Evolutionary conservation across 2,797 vertebrate species (phyloP).

Genomic region (Silurus lanzhouensis): DNA sequence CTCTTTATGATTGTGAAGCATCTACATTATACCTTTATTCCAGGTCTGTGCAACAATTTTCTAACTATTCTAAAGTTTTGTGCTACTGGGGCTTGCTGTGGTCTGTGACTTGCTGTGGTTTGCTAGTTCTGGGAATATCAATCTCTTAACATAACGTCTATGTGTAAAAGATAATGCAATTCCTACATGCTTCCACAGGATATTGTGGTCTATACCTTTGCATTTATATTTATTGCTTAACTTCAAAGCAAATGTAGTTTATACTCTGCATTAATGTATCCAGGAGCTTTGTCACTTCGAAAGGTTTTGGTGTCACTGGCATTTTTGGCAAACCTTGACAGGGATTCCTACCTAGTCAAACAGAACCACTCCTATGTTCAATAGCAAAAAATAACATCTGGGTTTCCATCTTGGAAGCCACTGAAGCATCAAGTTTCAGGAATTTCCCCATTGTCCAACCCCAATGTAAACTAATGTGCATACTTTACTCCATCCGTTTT

Average conservation of each 20-base stretch:
- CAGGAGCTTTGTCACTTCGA: not conserved
- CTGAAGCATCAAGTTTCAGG: slow-evolving; percentile 11
- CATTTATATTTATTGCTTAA: not conserved
- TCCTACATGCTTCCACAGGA: not conserved
- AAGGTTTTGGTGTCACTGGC: not conserved
- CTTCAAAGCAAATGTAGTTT: not conserved
- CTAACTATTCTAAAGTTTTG: not conserved
- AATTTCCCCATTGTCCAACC: slow-evolving; percentile 19
- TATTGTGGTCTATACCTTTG: not conserved
- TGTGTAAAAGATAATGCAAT: not conserved
- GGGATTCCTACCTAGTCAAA: not conserved
- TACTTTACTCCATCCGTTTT: not conserved
- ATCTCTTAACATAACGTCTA: not conserved
- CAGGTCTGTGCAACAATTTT: not conserved
- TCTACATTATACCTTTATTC: not conserved
- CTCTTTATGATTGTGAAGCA: not conserved
- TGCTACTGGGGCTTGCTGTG: not conserved
- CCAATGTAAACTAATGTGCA: not conserved
- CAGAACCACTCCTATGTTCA: not conserved
- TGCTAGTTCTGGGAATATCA: not conserved
- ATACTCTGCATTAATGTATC: not conserved
- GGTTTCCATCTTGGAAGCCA: slow-evolving; percentile 9
- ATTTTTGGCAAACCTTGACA: not conserved
- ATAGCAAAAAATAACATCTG: slow-evolving; percentile 3
- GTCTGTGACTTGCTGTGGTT: not conserved